Percentiles rank a stretch among this genome's conserved stretches.
Evolutionary conservation across 2,888 invertebrate species (phyloP).

Genomic region (Chrysomela aeneicollis): DNA sequence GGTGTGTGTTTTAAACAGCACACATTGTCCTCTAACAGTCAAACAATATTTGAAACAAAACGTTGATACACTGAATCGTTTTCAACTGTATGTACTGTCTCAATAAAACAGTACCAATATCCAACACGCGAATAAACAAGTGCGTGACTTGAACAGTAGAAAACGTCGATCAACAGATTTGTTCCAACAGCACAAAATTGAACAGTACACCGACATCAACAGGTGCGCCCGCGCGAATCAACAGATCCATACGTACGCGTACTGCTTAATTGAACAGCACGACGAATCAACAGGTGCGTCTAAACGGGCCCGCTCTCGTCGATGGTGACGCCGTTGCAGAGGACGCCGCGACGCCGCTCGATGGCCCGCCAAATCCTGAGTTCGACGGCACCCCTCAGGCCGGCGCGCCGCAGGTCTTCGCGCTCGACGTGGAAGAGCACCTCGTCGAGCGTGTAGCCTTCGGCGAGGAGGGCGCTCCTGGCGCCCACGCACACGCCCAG

Average conservation of each 20-base stretch:
- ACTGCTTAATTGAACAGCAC: not conserved
- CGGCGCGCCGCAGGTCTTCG: slow-evolving; percentile 81
- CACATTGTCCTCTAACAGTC: no score
- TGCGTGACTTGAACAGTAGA: not conserved
- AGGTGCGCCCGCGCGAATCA: no score
- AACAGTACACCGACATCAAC: not conserved
- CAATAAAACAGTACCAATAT: not conserved
- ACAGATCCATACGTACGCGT: no score
- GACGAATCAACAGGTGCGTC: not conserved
- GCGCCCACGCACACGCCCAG: slow-evolving; percentile 75
- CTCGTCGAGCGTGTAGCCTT: slow-evolving; percentile 83
- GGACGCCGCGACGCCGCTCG: slow-evolving; percentile 67
- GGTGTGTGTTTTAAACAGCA: no score
- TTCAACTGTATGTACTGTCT: no score
- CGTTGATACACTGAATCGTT: no score
- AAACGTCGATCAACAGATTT: no score
- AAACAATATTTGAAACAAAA: no score
- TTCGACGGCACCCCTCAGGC: slow-evolving; percentile 84
- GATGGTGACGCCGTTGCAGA: slow-evolving; percentile 44
- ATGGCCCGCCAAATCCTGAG: slow-evolving; percentile 87
- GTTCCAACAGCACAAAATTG: not conserved
- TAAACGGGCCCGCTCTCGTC: slow-evolving; percentile 44
- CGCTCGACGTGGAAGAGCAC: slow-evolving; percentile 80
- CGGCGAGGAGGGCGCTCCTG: slow-evolving; percentile 72
- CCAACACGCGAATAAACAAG: not conserved